Conservation (phyloP, 2,888 invertebrate species). For the Stictocephala bisonia region DNA sequence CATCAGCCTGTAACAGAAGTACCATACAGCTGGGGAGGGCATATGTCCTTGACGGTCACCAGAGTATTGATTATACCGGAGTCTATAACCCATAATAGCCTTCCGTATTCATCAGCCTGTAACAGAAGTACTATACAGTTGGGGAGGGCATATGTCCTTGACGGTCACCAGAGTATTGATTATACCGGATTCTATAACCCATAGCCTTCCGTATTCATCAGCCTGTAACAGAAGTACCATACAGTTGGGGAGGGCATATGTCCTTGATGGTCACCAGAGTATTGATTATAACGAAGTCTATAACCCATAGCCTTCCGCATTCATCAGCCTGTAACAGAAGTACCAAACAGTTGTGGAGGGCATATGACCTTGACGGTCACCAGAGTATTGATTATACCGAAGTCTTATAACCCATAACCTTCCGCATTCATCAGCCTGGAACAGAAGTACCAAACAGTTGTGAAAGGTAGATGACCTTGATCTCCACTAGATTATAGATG, state of each 20-base stretch:
- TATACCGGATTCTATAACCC: slow-evolving; percentile 82
- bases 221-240: slow-evolving; percentile 68
- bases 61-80: slow-evolving; percentile 75
- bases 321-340: no score
- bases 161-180: slow-evolving; percentile 70
- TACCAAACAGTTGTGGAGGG: slow-evolving; percentile 74
- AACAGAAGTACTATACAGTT: slow-evolving; percentile 72
- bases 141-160: slow-evolving; percentile 70
- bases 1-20: slow-evolving; percentile 71
- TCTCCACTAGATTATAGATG: no score
- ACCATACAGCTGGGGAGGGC: slow-evolving; percentile 74
- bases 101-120: slow-evolving; percentile 75
- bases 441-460: no score
- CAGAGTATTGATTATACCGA: slow-evolving; percentile 74
- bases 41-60: slow-evolving; percentile 66
- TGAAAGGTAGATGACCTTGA: no score
- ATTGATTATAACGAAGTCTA: slow-evolving; percentile 76
- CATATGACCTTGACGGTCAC: slow-evolving; percentile 67
- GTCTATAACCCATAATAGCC: slow-evolving; percentile 85
- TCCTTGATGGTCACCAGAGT: slow-evolving; percentile 68
- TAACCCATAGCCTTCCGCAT: no score
- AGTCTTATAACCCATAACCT: slow-evolving; percentile 84
- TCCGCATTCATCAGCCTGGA: slow-evolving; percentile 75
- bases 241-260: slow-evolving; percentile 72
- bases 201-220: slow-evolving; percentile 80